Base-by-base conservation (phyloP, 2,113 vertebrate species). In the Salvelinus alpinus region DNA sequence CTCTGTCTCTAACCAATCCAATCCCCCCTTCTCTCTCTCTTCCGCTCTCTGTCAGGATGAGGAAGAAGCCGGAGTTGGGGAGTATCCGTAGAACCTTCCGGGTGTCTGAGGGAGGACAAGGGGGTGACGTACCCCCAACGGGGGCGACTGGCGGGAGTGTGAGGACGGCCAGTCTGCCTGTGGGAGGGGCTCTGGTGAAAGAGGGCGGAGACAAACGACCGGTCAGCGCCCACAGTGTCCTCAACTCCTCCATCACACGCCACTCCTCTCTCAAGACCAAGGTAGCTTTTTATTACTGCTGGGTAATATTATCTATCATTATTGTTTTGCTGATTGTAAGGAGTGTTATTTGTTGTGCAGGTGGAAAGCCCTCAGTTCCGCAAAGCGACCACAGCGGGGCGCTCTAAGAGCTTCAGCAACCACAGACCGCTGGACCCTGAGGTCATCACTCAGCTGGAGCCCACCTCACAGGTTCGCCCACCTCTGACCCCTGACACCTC, bases 391-490 rank as follows among this genome's bases (percentile, higher is more conserved):
- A 88, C 95, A 0, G 96, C 98, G 0, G 96, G 97, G 20, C 94
- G 98, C 80, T 99, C 98, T 77, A 98, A 98, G 92, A 99, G 98
- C 93, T 99, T 99, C 94, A 99, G 98, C 93, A 99, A 98, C 93
- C 98, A 99, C 79, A 92, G 96, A 77, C 96, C 97, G 12, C 85
- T 98, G 89, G 97, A 98, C 82, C 95, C 96, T 0, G 98, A 99
- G 88, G 94, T 96, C 69, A 95, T 98, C 18, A 92, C 95, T 1
- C 98, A 98, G 92, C 96, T 98, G 90, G 93, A 94, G 81, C 88
- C 86, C 79, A 88, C 89, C 89, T 92, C 93, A 64, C 93, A 93
- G 92, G 93, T 92, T 77, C 3, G 59, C 20, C 18, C 20, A 13
- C 59, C n/a, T 62, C 59, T 22, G 20, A n/a, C 59, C 51, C 1